phyloP scores from a whole-genome alignment of 2,113 vertebrate species.

The Nematolebias whitei region DNA sequence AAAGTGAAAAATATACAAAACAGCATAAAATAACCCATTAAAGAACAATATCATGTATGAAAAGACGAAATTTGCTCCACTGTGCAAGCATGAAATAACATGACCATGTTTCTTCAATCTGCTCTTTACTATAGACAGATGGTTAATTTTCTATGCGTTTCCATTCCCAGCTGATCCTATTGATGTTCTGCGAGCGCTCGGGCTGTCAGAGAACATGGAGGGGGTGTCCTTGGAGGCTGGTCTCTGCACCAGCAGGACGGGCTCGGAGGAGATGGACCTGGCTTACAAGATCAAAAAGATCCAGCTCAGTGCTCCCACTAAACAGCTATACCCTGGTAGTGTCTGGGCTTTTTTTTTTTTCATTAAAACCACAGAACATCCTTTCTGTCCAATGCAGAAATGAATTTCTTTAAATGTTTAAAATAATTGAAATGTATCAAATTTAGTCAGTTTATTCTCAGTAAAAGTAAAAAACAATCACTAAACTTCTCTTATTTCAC shows the following conservation, averaged over 20 bases:
- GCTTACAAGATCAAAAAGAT: conserved; percentile 86
- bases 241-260: conserved; percentile 81
- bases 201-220: conserved; percentile 79
- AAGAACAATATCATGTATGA: conserved; percentile 4
- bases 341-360: neutral
- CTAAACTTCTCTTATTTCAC: conserved; percentile 15
- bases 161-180: conserved; percentile 73
- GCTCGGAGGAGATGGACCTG: conserved; percentile 75
- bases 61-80: neutral
- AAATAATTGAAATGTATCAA: conserved; percentile 15
- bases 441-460: neutral
- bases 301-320: conserved; percentile 82
- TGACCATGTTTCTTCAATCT: neutral
- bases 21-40: neutral
- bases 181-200: conserved; percentile 83
- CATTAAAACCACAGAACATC: neutral
- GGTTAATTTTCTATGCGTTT: conserved; percentile 24
- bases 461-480: conserved; percentile 20
- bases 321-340: conserved; percentile 87
- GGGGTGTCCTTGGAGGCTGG: conserved; percentile 83
- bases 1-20: conserved; percentile 14
- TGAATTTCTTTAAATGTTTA: conserved; percentile 2
- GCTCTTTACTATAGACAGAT: conserved; percentile 8
- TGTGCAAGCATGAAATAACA: conserved; percentile 12
- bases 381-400: neutral